These are phyloP conservation scores for Philereme vetulata DNA, from an alignment of 2,888 invertebrate species.

Conservation along the genomic window DNA sequence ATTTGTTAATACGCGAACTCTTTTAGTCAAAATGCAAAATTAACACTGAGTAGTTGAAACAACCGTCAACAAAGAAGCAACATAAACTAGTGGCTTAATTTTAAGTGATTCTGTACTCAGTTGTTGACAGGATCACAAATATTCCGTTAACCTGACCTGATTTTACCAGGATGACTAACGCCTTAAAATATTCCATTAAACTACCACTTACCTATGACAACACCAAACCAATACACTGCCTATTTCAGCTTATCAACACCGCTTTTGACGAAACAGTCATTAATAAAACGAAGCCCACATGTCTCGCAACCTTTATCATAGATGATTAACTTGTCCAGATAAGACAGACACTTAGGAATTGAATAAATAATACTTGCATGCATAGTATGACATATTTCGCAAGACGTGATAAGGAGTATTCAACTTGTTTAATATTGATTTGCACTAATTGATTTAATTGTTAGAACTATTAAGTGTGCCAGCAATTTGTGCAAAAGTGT, in stretches of 20 bases:
- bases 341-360: slow-evolving; percentile 40
- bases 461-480: background rate
- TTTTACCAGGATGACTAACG: slow-evolving; percentile 19
- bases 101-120: background rate
- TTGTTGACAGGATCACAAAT: slow-evolving; percentile 1
- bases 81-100: slow-evolving; percentile 4
- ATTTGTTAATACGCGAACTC: too few relatives aligned
- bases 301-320: slow-evolving; percentile 41
- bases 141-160: background rate
- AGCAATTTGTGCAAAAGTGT: slow-evolving; percentile 9
- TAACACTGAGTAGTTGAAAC: too few relatives aligned
- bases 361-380: slow-evolving; percentile 35
- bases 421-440: slow-evolving; percentile 23
- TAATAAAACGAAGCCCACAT: slow-evolving; percentile 23
- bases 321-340: slow-evolving; percentile 43
- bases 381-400: slow-evolving; percentile 28
- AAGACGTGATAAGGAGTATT: slow-evolving; percentile 26
- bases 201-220: slow-evolving; percentile 19
- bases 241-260: slow-evolving; percentile 15
- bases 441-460: slow-evolving; percentile 6
- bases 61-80: too few relatives aligned
- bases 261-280: slow-evolving; percentile 21
- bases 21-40: too few relatives aligned
- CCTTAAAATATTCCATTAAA: slow-evolving; percentile 19
- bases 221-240: slow-evolving; percentile 13